A percentile compares a stretch with the other conserved stretches of the same genome.
These are phyloP conservation scores for Brienomyrus brachyistius DNA, from an alignment of 2,113 vertebrate genomes.

Conservation along the genomic window DNA sequence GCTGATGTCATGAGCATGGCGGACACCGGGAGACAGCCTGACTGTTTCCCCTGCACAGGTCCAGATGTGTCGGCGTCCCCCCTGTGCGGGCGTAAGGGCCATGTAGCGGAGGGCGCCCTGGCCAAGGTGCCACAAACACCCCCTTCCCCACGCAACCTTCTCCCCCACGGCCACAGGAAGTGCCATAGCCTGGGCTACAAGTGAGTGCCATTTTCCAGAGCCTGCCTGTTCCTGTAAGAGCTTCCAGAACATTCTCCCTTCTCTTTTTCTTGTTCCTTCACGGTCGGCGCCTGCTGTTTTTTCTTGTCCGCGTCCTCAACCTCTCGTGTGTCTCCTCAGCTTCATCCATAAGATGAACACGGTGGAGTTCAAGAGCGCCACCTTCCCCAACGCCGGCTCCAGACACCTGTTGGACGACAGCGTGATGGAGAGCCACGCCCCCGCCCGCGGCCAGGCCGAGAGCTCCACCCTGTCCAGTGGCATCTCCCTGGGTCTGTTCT, in stretches of 20 bases:
- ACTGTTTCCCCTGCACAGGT: slow-evolving; percentile 49
- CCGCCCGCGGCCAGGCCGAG: slow-evolving; percentile 81
- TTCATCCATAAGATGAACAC: slow-evolving; percentile 98
- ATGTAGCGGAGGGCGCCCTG: slow-evolving; percentile 67
- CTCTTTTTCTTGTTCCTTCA: not conserved
- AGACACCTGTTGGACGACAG: slow-evolving; percentile 93
- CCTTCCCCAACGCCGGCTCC: slow-evolving; percentile 91
- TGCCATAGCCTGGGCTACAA: slow-evolving; percentile 98
- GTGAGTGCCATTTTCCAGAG: slow-evolving; percentile 58
- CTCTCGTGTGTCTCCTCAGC: slow-evolving; percentile 47
- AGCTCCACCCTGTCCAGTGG: slow-evolving; percentile 94
- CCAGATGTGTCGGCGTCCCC: slow-evolving; percentile 82
- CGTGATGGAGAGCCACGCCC: slow-evolving; percentile 88
- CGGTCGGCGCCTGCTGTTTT: not conserved
- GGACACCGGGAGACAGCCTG: not conserved
- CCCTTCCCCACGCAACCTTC: slow-evolving; percentile 84
- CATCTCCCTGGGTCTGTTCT: slow-evolving; percentile 81
- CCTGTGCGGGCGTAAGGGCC: slow-evolving; percentile 72
- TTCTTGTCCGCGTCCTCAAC: not conserved
- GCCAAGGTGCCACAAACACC: slow-evolving; percentile 76
- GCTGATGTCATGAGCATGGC: not conserved
- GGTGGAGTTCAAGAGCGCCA: slow-evolving; percentile 92
- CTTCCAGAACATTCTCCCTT: not conserved
- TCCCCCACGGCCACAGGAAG: slow-evolving; percentile 89
- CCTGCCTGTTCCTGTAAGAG: not conserved